Evolutionary conservation across 2,888 invertebrate species (phyloP).

Genomic region (Ichneumoninae sp.): DNA sequence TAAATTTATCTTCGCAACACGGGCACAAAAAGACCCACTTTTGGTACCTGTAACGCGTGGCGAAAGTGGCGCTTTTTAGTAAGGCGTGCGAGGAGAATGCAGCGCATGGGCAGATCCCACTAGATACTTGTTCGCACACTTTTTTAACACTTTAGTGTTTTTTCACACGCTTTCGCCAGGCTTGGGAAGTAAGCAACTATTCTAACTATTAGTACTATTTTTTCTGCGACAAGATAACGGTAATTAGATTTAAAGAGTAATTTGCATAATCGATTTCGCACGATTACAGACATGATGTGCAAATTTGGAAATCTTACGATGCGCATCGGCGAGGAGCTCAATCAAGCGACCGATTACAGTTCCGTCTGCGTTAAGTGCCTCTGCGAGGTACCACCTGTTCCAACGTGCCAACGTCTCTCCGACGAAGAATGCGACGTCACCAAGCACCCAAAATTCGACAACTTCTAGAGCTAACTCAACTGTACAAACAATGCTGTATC

Average conservation of each 20-base stretch:
- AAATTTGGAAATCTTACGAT: constrained; percentile 65
- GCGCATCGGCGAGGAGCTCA: constrained; percentile 67
- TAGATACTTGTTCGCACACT: too few relatives aligned
- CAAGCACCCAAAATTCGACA: constrained; percentile 17
- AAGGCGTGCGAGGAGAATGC: too few relatives aligned
- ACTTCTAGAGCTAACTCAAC: neutral
- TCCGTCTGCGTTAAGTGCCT: constrained; percentile 67
- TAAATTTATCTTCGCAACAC: neutral
- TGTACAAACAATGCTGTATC: neutral
- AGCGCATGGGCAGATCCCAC: too few relatives aligned
- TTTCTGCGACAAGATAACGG: neutral
- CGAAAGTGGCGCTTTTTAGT: too few relatives aligned
- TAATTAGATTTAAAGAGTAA: neutral
- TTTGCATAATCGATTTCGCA: neutral
- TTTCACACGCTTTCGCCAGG: too few relatives aligned
- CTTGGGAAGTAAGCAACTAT: too few relatives aligned
- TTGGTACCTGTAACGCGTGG: too few relatives aligned
- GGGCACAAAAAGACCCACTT: too few relatives aligned
- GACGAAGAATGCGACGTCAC: constrained; percentile 54
- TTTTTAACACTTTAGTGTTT: too few relatives aligned
- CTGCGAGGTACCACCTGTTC: constrained; percentile 70
- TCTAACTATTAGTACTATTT: too few relatives aligned
- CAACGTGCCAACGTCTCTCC: constrained; percentile 63
- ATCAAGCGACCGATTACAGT: constrained; percentile 49
- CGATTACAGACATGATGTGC: constrained; percentile 56